These are phyloP conservation scores for Hirtodrosophila cameraria DNA, from an alignment of 2,888 invertebrate genomes.

Conservation along the genomic window DNA sequence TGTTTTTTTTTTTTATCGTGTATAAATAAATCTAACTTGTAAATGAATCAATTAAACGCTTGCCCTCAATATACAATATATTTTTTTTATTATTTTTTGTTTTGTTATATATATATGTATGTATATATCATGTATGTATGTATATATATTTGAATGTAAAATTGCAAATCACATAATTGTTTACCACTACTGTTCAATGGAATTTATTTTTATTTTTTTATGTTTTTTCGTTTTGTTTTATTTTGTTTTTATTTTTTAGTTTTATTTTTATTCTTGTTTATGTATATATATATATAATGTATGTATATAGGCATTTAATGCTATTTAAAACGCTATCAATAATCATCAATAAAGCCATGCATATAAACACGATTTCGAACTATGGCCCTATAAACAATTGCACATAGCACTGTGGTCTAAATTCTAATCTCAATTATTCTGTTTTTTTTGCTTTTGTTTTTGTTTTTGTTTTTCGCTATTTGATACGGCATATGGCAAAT, in stretches of 20 bases:
- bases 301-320: conserved; percentile 73
- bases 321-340: conserved; percentile 78
- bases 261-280: conserved; percentile 37
- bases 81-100: conserved; percentile 58
- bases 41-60: conserved; percentile 75
- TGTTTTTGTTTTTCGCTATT: conserved; percentile 37
- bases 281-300: conserved; percentile 51
- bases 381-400: conserved; percentile 77
- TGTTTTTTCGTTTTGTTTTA: conserved; percentile 50
- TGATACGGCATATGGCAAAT: conserved; percentile 56
- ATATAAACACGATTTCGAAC: conserved; percentile 75
- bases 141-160: conserved; percentile 75
- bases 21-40: conserved; percentile 76
- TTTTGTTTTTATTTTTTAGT: no score
- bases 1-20: conserved; percentile 52
- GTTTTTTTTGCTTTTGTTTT: conserved; percentile 6
- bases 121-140: conserved; percentile 44
- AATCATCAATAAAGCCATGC: conserved; percentile 77
- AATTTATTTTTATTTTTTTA: conserved; percentile 56
- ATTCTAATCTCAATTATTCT: conserved; percentile 64
- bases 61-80: conserved; percentile 70
- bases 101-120: conserved; percentile 29
- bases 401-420: conserved; percentile 77
- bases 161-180: conserved; percentile 82
- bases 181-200: conserved; percentile 77